Conservation (phyloP, 2,113 vertebrate genomes). For the zebrafish (Danio rerio) region DNA sequence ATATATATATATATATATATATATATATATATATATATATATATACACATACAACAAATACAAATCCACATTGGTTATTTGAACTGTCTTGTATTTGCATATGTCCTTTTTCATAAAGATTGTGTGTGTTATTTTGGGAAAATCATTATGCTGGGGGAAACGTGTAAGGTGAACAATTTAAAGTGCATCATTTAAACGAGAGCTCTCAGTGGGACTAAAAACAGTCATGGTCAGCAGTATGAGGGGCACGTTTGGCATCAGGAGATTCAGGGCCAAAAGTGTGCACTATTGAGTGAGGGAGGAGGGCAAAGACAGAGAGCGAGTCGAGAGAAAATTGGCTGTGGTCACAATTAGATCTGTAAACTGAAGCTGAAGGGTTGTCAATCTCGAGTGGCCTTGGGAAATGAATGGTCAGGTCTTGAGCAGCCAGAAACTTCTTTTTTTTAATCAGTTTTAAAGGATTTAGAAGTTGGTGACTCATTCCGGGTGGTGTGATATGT, state of each 20-base stretch:
- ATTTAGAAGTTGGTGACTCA: neutral
- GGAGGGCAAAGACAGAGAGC: conserved; percentile 67
- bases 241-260: conserved; percentile 30
- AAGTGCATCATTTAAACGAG: too few relatives aligned
- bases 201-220: too few relatives aligned
- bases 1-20: too few relatives aligned
- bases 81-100: too few relatives aligned
- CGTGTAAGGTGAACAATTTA: too few relatives aligned
- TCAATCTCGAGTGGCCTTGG: conserved; percentile 32
- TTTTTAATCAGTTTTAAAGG: neutral
- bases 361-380: conserved; percentile 9
- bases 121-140: too few relatives aligned
- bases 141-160: too few relatives aligned
- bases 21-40: too few relatives aligned
- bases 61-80: too few relatives aligned
- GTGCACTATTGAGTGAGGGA: conserved; percentile 58
- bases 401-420: conserved; percentile 22
- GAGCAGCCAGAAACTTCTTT: neutral
- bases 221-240: too few relatives aligned
- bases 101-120: too few relatives aligned
- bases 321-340: conserved; percentile 28
- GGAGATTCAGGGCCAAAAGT: conserved; percentile 11
- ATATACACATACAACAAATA: too few relatives aligned
- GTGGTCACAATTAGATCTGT: conserved; percentile 40
- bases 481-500: neutral